Evolutionary conservation across 2,797 vertebrate species (phyloP).

Genomic region (Pseudochromis fuscus): DNA sequence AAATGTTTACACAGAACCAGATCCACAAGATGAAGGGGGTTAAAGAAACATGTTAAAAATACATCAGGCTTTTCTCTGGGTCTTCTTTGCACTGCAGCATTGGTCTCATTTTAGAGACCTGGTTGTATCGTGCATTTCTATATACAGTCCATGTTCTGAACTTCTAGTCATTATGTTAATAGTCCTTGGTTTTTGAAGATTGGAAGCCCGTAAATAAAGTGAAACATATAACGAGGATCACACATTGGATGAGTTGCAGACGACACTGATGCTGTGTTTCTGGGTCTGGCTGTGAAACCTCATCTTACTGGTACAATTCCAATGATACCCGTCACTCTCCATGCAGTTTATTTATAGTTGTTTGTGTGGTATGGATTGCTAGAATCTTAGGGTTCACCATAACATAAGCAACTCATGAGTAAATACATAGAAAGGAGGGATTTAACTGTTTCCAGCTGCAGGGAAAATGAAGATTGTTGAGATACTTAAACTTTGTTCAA

Average conservation of each 20-base stretch:
- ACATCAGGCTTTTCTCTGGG: too few species aligned
- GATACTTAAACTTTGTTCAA: not conserved
- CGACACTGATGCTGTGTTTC: not conserved
- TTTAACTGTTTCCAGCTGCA: not conserved
- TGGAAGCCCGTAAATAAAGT: not conserved
- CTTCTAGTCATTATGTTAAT: not conserved
- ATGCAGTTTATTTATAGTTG: conserved; percentile 60
- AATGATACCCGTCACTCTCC: conserved; percentile 7
- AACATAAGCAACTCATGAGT: not conserved
- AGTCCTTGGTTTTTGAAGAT: not conserved
- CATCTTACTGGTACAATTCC: conserved; percentile 17
- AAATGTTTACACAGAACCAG: too few species aligned
- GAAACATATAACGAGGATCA: not conserved
- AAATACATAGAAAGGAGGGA: not conserved
- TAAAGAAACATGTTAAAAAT: too few species aligned
- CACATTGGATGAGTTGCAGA: not conserved
- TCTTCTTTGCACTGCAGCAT: too few species aligned
- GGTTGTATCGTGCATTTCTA: too few species aligned
- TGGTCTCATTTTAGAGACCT: too few species aligned
- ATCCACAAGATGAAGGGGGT: too few species aligned
- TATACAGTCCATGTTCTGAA: too few species aligned
- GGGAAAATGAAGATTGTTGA: conserved; percentile 5
- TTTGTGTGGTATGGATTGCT: conserved; percentile 44
- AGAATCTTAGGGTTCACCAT: not conserved
- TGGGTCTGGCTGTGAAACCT: conserved; percentile 13